Conservation (phyloP, 2,797 vertebrate genomes). For the Lagorchestes hirsutus region DNA sequence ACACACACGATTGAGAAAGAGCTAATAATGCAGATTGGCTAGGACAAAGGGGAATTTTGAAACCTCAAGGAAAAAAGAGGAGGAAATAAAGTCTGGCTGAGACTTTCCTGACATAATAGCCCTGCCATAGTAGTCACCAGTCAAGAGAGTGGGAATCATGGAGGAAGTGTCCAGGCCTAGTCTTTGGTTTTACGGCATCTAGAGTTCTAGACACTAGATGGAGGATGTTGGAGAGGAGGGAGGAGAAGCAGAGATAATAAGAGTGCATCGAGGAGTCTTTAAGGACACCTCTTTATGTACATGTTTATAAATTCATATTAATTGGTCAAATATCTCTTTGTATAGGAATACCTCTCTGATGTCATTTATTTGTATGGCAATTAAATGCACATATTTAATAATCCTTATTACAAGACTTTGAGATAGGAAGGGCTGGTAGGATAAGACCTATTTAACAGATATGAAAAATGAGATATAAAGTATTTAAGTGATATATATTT, state of each 20-base stretch:
- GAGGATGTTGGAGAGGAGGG: neutral
- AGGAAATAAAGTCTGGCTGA: neutral
- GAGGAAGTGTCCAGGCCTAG: neutral
- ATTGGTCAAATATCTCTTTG: neutral
- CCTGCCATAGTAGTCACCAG: neutral
- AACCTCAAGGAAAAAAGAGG: neutral
- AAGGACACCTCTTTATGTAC: neutral
- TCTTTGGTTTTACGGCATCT: neutral
- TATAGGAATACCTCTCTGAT: neutral
- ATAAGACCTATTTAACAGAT: neutral
- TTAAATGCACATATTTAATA: neutral
- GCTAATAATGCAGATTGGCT: neutral
- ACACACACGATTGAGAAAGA: neutral
- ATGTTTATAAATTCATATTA: neutral
- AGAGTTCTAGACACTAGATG: too few relatives aligned
- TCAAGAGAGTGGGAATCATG: neutral
- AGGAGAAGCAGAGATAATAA: too few relatives aligned
- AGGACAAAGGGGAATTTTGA: neutral
- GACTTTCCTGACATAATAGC: neutral
- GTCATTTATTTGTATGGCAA: neutral
- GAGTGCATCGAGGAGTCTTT: neutral
- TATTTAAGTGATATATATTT: neutral
- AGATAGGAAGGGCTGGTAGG: neutral
- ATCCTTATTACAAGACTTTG: neutral
- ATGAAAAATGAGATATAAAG: neutral